Evolutionary conservation across 2,113 vertebrate species (phyloP), one percentile per base, ranked within the genome.

Genomic region (Cichladusa arquata): DNA sequence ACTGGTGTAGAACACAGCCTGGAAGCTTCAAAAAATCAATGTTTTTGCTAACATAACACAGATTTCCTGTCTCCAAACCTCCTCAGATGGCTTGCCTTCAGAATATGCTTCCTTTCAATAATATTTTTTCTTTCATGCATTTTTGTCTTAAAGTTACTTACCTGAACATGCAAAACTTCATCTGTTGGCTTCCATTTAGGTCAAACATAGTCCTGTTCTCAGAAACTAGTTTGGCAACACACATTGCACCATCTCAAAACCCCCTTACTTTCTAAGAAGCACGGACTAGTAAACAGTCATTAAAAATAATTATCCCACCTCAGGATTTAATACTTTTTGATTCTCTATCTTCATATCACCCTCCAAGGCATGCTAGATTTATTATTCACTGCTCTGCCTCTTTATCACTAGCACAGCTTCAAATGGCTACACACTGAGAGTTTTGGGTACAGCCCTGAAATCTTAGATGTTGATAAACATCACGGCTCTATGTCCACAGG

Each of bases 231-330:
- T 90, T 48, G 90, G 65, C 51, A 82, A 77, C 50, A 77, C 22
- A 48, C 25, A 62, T 65, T 72, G 38, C 91, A 95, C 78, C 62
- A 86, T 34, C 56, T 74, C 90, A 84, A 95, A 96, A 78, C 31
- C 31, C 71, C 44, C 31, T 78, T 64, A 56, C 79, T 78, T 95
- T 93, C 86, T 53, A 90, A 95, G 69, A 85, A 92, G 85, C 72
- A 66, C 19, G 61, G 29, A 67, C 15, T 36, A 51, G 61, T 81
- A 93, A 96, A 97, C 66, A 96, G 61, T 89, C 72, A 93, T 97
- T 96, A 88, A 86, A 95, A 93, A 72, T 91, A 97, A 96, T 91
- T 96, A 92, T 72, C 14, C 15, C 36, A 79, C 77, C 77, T 89
- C 65, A 45, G 40, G 77, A 92, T 84, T 92, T 69, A 86, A 81